phyloP scores from a whole-genome alignment of 2,888 invertebrate species.

The Conus canariensis region DNA sequence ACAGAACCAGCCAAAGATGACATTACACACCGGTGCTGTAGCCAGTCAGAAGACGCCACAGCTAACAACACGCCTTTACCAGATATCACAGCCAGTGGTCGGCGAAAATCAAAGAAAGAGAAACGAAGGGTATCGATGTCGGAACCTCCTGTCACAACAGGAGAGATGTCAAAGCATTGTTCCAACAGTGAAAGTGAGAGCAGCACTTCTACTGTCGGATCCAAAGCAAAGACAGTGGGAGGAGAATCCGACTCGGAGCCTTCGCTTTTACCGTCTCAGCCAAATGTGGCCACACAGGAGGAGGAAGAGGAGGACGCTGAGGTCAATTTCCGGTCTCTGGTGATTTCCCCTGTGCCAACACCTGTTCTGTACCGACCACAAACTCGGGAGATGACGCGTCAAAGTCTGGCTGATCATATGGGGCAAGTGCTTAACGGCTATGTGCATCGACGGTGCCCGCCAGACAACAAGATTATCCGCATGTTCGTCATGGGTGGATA shows the following conservation, averaged over 20 bases:
- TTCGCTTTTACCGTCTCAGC: neutral
- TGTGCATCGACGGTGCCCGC: constrained; percentile 62
- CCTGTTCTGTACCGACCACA: constrained; percentile 65
- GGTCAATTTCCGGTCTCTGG: constrained; percentile 57
- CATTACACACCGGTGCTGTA: neutral
- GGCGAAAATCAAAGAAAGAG: neutral
- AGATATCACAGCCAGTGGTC: neutral
- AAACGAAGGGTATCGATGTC: constrained; percentile 37
- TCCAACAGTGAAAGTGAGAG: constrained; percentile 15
- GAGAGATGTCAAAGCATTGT: neutral
- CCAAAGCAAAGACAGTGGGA: constrained; percentile 14
- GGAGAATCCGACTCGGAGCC: constrained; percentile 1
- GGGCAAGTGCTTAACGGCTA: constrained; percentile 64
- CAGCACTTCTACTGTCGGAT: neutral
- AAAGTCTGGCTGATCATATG: constrained; percentile 60
- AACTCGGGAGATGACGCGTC: constrained; percentile 64
- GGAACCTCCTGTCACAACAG: neutral
- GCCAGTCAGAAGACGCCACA: neutral
- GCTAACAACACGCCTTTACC: constrained; percentile 22
- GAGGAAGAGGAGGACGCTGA: constrained; percentile 26
- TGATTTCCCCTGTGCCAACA: constrained; percentile 69
- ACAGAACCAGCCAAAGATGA: neutral
- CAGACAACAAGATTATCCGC: constrained; percentile 59
- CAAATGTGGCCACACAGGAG: neutral
- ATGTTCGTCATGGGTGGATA: constrained; percentile 68